Conservation (phyloP, 1,140 invertebrate species). For the Goniozus legneri region DNA sequence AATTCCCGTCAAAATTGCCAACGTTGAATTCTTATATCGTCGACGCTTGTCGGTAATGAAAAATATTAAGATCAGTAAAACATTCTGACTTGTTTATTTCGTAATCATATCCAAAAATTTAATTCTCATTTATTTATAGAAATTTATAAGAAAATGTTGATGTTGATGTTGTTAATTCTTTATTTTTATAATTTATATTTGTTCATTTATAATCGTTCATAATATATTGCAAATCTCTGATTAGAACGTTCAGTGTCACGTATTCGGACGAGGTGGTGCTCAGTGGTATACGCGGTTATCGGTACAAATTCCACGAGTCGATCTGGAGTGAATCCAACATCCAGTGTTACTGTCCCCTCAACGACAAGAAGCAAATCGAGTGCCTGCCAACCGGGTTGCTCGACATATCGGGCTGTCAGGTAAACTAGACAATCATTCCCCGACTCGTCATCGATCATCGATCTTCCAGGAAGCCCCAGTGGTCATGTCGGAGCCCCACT, state of each 20-base stretch:
- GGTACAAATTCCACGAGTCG: slow-evolving; percentile 8
- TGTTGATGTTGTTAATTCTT: too few species aligned
- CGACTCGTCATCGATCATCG: too few species aligned
- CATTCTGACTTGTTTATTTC: too few species aligned
- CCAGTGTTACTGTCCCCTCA: slow-evolving; percentile 21
- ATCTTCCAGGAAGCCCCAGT: slow-evolving; percentile 17
- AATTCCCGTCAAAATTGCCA: slow-evolving; percentile 8
- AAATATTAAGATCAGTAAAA: too few species aligned
- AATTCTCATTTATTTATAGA: too few species aligned
- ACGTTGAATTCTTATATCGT: slow-evolving; percentile 10
- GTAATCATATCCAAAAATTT: too few species aligned
- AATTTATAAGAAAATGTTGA: too few species aligned
- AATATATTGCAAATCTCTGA: too few species aligned
- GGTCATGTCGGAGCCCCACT: slow-evolving; percentile 31
- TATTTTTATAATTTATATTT: too few species aligned
- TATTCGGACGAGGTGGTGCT: slow-evolving; percentile 11
- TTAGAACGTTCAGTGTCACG: too few species aligned
- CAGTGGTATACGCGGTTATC: slow-evolving; percentile 14
- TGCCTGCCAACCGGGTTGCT: slow-evolving; percentile 23
- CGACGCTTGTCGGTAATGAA: slow-evolving; percentile 25
- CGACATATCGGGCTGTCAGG: slow-evolving; percentile 27
- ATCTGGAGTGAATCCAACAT: slow-evolving; percentile 9
- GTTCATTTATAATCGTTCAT: too few species aligned
- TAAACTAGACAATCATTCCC: too few species aligned
- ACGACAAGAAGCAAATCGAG: slow-evolving; percentile 7